Conservation (phyloP, 2,888 invertebrate species). For the Boloria selene region DNA sequence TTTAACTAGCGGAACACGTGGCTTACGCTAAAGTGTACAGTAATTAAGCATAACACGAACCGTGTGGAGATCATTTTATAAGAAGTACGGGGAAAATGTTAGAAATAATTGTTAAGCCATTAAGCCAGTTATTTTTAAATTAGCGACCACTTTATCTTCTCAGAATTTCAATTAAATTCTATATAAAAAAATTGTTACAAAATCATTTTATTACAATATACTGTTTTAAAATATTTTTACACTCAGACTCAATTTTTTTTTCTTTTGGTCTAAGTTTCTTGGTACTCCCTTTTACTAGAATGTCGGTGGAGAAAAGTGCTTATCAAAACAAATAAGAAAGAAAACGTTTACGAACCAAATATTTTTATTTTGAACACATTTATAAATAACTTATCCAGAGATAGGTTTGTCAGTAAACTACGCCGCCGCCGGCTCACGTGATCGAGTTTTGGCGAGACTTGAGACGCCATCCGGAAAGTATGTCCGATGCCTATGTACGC, state of each 20-base stretch:
- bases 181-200: background rate
- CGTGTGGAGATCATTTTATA: background rate
- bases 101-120: constrained; percentile 5
- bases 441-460: constrained; percentile 16
- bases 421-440: constrained; percentile 12
- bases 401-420: constrained; percentile 3
- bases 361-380: background rate
- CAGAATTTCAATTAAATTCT: constrained; percentile 11
- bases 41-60: no score
- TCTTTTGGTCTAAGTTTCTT: background rate
- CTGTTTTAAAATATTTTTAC: no score
- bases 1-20: no score
- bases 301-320: background rate
- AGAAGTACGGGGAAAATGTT: background rate
- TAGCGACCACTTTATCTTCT: background rate
- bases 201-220: no score
- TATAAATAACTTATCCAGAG: constrained; percentile 17
- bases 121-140: constrained; percentile 1
- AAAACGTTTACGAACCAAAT: background rate
- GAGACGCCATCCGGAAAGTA: constrained; percentile 2
- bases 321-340: no score
- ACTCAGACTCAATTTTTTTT: background rate
- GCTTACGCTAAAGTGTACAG: no score
- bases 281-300: background rate
- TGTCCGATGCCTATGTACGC: background rate